Evolutionary conservation across 2,888 invertebrate species (phyloP), one percentile per base, ranked within the genome.

Genomic region (Anthoptus insignis): DNA sequence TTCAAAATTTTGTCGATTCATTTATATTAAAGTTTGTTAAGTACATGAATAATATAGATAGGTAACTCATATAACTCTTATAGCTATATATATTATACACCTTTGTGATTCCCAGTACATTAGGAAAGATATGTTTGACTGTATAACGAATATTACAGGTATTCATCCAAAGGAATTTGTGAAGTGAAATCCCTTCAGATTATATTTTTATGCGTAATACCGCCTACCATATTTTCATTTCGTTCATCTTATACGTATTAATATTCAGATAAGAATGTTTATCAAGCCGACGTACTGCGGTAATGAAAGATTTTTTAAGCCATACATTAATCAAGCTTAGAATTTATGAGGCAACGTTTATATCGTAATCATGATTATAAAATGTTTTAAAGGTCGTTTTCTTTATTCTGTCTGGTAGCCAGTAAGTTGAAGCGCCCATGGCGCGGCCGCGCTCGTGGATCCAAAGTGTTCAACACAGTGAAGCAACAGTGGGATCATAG

Each of bases 101-200:
- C n/a, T n/a, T n/a, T 69, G 69, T 67, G 61, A 68, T 69, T 67
- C 63, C 53, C 57, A 66, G 66, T 68, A 71, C 71, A 73, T 72
- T 72, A 70, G 68, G 59, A 65, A 50, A 63, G 50, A 63, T 63
- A 56, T 56, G 19, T 63, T 16, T 37, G 56, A 21, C 32, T 39
- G 9, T 24, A 37, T 59, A 22, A 47, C 47, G 45, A 47, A 14
- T 24, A 37, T 24, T 61, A 49, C 24, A 24, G n/a, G n/a, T 16
- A 27, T 24, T 59, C 49, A 59, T 59, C 49, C 22, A 19, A 59
- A 50, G 22, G 47, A 56, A 61, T 63, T 63, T 47, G 27, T 49
- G 53, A 56, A 54, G 27, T 49, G 53, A 56, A 54, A 56, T 47
- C 56, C 61, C 61, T 14, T 56, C 49, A 27, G 61, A 63, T 63